These are phyloP conservation scores for Saiga tatarica DNA, from an alignment of 2,113 vertebrate genomes.

Conservation along the genomic window DNA sequence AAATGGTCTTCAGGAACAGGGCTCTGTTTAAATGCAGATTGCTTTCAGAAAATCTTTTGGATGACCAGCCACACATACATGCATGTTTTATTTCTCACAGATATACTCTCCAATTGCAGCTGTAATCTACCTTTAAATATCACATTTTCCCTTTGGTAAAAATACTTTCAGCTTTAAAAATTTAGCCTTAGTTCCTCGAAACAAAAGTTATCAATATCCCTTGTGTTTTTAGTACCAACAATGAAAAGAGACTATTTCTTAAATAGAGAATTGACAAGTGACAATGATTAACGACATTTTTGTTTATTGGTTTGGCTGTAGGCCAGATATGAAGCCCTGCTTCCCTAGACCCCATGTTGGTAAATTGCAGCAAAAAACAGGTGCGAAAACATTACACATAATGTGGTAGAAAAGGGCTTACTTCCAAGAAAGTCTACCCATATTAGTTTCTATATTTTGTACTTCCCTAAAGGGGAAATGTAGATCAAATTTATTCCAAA, in stretches of 20 bases:
- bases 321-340: conserved; percentile 47
- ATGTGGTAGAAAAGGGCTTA: conserved; percentile 48
- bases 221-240: conserved; percentile 65
- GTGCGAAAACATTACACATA: conserved; percentile 60
- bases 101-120: background rate
- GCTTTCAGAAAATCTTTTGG: background rate
- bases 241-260: conserved; percentile 72
- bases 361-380: conserved; percentile 71
- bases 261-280: conserved; percentile 77
- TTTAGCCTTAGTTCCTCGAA: conserved; percentile 15
- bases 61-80: background rate
- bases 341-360: conserved; percentile 54
- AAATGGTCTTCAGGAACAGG: background rate
- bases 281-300: conserved; percentile 77
- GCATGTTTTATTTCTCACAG: background rate
- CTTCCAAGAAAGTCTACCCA: conserved; percentile 56
- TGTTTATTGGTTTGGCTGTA: conserved; percentile 60
- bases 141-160: background rate
- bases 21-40: background rate
- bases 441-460: conserved; percentile 24
- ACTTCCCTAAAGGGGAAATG: conserved; percentile 37
- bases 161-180: conserved; percentile 26
- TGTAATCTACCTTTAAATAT: conserved; percentile 39
- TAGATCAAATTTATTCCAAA: conserved; percentile 43
- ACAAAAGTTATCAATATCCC: conserved; percentile 64